phyloP scores from a whole-genome alignment of 1,140 invertebrate genomes.

The Nautilus pompilius region DNA sequence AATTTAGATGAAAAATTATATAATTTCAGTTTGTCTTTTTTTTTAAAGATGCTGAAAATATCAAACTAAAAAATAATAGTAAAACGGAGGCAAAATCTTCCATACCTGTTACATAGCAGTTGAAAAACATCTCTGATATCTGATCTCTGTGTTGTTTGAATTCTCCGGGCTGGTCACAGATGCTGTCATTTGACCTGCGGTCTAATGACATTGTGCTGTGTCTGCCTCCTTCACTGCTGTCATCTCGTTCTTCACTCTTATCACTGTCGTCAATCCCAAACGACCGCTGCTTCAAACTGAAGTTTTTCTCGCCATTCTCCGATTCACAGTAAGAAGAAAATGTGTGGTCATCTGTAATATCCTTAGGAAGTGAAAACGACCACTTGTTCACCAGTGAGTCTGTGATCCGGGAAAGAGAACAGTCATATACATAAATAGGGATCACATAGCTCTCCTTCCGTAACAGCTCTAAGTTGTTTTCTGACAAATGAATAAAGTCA shows the following conservation, averaged over 20 bases:
- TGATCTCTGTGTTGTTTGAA: slow-evolving; percentile 64
- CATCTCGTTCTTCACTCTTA: slow-evolving; percentile 23
- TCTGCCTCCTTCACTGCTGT: slow-evolving; percentile 19
- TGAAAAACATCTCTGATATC: slow-evolving; percentile 64
- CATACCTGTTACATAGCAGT: slow-evolving; percentile 65
- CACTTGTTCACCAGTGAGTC: slow-evolving; percentile 62
- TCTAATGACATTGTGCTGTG: slow-evolving; percentile 24
- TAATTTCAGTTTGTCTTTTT: too few relatives aligned
- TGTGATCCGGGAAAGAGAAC: slow-evolving; percentile 62
- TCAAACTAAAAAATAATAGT: too few relatives aligned
- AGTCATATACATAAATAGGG: slow-evolving; percentile 72
- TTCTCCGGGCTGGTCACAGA: slow-evolving; percentile 21
- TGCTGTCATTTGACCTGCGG: slow-evolving; percentile 34
- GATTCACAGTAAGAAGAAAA: too few relatives aligned
- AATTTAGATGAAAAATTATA: too few relatives aligned
- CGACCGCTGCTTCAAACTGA: slow-evolving; percentile 14
- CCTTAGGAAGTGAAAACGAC: slow-evolving; percentile 40
- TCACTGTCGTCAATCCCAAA: slow-evolving; percentile 19
- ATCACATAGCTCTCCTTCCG: slow-evolving; percentile 40
- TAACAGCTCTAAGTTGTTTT: too few relatives aligned
- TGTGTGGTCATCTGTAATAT: slow-evolving; percentile 51
- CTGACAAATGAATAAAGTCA: too few relatives aligned
- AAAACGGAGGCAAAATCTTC: too few relatives aligned
- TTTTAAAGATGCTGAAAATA: too few relatives aligned
- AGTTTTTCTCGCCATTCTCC: slow-evolving; percentile 2